These are phyloP conservation scores for Luffia ferchaultella DNA, from an alignment of 2,888 invertebrate species.

Conservation along the genomic window DNA sequence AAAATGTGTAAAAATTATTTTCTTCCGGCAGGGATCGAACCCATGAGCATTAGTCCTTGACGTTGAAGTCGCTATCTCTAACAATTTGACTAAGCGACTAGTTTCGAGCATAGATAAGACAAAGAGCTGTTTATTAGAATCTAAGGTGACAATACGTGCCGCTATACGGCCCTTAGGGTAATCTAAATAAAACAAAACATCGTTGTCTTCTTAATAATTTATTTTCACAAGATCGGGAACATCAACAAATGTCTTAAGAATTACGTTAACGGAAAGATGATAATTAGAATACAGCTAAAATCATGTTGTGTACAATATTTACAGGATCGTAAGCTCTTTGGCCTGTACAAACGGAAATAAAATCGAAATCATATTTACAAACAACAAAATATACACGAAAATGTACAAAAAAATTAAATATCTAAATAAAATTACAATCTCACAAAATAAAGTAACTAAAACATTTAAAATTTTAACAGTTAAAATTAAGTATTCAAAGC, in stretches of 20 bases:
- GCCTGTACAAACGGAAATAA: constrained; percentile 41
- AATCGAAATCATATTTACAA: constrained; percentile 6
- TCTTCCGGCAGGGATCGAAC: too few species aligned
- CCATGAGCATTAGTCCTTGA: too few species aligned
- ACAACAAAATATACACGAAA: constrained; percentile 18
- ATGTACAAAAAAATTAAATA: constrained; percentile 32
- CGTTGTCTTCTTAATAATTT: constrained; percentile 41
- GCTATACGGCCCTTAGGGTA: too few species aligned
- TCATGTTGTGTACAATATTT: constrained; percentile 31
- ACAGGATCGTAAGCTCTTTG: constrained; percentile 58
- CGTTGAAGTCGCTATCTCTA: too few species aligned
- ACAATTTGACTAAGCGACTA: too few species aligned
- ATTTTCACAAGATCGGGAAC: constrained; percentile 65
- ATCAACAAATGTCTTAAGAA: constrained; percentile 65
- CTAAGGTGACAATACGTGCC: too few species aligned
- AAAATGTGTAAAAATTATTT: too few species aligned
- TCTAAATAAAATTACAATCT: constrained; percentile 33
- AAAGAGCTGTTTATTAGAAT: too few species aligned
- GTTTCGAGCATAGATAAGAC: too few species aligned
- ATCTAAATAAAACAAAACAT: constrained; percentile 13
- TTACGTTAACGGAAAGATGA: constrained; percentile 55
- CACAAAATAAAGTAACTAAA: constrained; percentile 8
- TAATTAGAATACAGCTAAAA: constrained; percentile 6
- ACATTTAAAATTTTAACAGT: constrained; percentile 14
- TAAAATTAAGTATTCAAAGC: constrained; percentile 3